Conservation (phyloP, 1,140 invertebrate genomes). For the Aculops lycopersici region DNA sequence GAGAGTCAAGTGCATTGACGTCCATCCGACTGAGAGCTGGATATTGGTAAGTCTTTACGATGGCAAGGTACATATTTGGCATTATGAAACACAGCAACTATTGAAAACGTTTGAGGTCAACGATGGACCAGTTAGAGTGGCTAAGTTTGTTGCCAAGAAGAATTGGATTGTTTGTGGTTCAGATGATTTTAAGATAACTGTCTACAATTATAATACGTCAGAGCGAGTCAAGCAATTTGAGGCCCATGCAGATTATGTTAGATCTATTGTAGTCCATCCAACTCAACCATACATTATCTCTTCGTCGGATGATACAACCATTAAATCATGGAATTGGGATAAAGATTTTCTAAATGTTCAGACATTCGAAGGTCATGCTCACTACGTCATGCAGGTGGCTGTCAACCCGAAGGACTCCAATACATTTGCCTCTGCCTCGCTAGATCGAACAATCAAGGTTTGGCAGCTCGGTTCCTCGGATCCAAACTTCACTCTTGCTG, state of each 20-base stretch:
- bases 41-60: constrained; percentile 89
- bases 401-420: constrained; percentile 99
- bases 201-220: constrained; percentile 95
- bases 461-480: constrained; percentile 87
- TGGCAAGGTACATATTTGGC: constrained; percentile 97
- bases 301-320: constrained; percentile 91
- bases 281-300: constrained; percentile 85
- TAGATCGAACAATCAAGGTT: constrained; percentile 87
- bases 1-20: constrained; percentile 83
- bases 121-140: constrained; percentile 71
- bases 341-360: constrained; percentile 87
- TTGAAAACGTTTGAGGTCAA: constrained; percentile 87
- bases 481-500: constrained; percentile 90
- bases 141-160: constrained; percentile 79
- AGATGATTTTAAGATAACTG: constrained; percentile 36
- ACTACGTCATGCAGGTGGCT: constrained; percentile 98
- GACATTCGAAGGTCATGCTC: constrained; percentile 86
- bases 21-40: constrained; percentile 91
- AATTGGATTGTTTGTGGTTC: constrained; percentile 96
- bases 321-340: constrained; percentile 99
- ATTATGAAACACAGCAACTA: constrained; percentile 65
- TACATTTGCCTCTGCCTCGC: constrained; percentile 91
- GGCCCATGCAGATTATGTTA: constrained; percentile 89
- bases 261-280: constrained; percentile 83
- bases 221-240: constrained; percentile 83